These are phyloP conservation scores for Temnothorax unifasciatus DNA, from an alignment of 2,888 invertebrate genomes.

Conservation along the genomic window DNA sequence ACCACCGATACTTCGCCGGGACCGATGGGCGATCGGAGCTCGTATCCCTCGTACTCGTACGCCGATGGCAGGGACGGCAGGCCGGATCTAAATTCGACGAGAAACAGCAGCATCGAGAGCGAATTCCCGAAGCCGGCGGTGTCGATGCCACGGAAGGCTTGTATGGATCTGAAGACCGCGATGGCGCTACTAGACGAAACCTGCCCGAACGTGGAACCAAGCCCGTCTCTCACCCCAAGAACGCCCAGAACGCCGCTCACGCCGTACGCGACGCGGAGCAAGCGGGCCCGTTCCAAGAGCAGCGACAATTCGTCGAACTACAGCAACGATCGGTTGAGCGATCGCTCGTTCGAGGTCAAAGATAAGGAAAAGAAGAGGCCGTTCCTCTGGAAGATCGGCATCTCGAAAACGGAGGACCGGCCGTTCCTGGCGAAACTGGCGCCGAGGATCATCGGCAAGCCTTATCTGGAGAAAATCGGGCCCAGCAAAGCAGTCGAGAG, in stretches of 20 bases:
- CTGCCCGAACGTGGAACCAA: constrained; percentile 83
- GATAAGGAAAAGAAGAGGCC: constrained; percentile 81
- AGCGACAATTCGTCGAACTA: constrained; percentile 85
- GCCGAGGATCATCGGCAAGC: constrained; percentile 82
- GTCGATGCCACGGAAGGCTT: constrained; percentile 81
- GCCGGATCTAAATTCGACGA: constrained; percentile 75
- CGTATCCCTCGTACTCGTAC: constrained; percentile 78
- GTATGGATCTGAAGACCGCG: constrained; percentile 84
- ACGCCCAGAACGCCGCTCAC: constrained; percentile 84
- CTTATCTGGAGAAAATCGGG: constrained; percentile 84
- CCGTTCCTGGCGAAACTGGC: constrained; percentile 82
- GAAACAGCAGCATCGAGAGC: constrained; percentile 82
- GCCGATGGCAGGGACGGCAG: constrained; percentile 67
- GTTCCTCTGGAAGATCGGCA: constrained; percentile 84
- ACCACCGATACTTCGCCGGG: constrained; percentile 71
- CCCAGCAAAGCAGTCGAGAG: constrained; percentile 83
- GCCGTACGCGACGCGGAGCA: constrained; percentile 79
- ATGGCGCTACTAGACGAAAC: constrained; percentile 84
- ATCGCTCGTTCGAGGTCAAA: constrained; percentile 75
- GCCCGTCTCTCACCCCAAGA: constrained; percentile 83
- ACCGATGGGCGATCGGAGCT: constrained; percentile 76
- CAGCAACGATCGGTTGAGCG: constrained; percentile 82
- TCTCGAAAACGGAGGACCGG: constrained; percentile 84
- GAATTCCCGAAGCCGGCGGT: constrained; percentile 62
- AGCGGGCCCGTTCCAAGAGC: constrained; percentile 83